Percentiles rank a stretch among this genome's conserved stretches.
Evolutionary conservation across 92 coral and sea anemone species (phyloP).

Genomic region (Actinernus sp.): DNA sequence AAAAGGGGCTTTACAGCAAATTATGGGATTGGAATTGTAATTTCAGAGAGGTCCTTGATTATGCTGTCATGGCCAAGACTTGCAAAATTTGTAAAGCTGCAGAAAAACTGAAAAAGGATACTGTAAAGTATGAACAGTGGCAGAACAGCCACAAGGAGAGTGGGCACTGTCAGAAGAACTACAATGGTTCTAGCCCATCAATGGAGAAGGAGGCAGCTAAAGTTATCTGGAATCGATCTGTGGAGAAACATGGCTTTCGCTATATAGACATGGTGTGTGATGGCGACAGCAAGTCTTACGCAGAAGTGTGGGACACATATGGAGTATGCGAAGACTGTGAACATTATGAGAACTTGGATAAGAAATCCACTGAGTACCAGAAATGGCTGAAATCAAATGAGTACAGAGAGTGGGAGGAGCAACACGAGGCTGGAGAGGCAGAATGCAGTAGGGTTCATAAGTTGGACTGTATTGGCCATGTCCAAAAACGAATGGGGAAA

Average conservation of each 20-base stretch:
- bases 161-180: constrained; percentile 19
- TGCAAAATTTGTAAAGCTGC: constrained; percentile 29
- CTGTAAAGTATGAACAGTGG: constrained; percentile 36
- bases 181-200: constrained; percentile 42
- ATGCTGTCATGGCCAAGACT: constrained; percentile 34
- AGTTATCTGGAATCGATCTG: constrained; percentile 42
- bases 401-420: constrained; percentile 30
- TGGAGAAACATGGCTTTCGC: constrained; percentile 1
- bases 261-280: constrained; percentile 7
- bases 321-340: constrained; percentile 54
- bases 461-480: constrained; percentile 35
- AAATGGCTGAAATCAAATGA: constrained; percentile 51
- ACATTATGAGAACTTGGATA: constrained; percentile 25
- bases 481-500: constrained; percentile 32
- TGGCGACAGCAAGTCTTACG: constrained; percentile 58
- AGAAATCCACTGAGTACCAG: too few relatives aligned
- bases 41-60: constrained; percentile 48
- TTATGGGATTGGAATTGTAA: constrained; percentile 53
- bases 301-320: constrained; percentile 43
- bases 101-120: constrained; percentile 18
- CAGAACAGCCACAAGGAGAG: constrained; percentile 9
- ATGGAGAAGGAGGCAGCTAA: constrained; percentile 61
- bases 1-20: constrained; percentile 56
- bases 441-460: constrained; percentile 22
- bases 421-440: constrained; percentile 27